Evolutionary conservation across 2,888 invertebrate genomes (phyloP).

Genomic region (Gastracanthus pulcherrimus): DNA sequence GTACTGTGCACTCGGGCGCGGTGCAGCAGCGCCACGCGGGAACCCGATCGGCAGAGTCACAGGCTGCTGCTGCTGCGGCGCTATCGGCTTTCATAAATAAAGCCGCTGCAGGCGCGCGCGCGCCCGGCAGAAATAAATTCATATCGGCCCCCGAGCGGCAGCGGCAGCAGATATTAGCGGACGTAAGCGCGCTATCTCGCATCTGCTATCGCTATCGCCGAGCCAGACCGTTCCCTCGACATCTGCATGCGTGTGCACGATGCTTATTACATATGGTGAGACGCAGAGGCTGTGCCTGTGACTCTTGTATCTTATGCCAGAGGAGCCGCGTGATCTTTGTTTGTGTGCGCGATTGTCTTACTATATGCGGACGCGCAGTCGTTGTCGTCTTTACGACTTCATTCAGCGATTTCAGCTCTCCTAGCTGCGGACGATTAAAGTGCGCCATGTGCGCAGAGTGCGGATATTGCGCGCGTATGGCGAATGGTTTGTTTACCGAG

Average conservation of each 20-base stretch:
- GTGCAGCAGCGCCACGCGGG: background rate
- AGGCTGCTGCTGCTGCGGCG: conserved; percentile 32
- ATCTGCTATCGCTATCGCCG: conserved; percentile 65
- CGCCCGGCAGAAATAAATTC: conserved; percentile 70
- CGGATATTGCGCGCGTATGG: too few relatives aligned
- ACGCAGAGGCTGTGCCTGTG: too few relatives aligned
- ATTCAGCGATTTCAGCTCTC: background rate
- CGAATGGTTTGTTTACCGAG: too few relatives aligned
- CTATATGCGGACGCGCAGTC: background rate
- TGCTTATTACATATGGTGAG: too few relatives aligned
- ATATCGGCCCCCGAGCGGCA: conserved; percentile 61
- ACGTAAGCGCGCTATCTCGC: conserved; percentile 64
- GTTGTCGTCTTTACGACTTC: background rate
- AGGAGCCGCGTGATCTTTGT: background rate
- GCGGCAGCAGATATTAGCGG: conserved; percentile 63
- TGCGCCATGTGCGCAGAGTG: background rate
- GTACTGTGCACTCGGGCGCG: background rate
- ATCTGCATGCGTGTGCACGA: too few relatives aligned
- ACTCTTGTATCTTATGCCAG: too few relatives aligned
- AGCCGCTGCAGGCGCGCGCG: too few relatives aligned
- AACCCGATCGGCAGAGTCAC: conserved; percentile 10
- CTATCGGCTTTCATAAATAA: conserved; percentile 70
- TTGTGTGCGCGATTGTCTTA: background rate
- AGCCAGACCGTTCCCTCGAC: too few relatives aligned
- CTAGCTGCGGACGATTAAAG: too few relatives aligned